phyloP scores from a whole-genome alignment of 1,140 invertebrate species.

The Philopotamus ludificatus region DNA sequence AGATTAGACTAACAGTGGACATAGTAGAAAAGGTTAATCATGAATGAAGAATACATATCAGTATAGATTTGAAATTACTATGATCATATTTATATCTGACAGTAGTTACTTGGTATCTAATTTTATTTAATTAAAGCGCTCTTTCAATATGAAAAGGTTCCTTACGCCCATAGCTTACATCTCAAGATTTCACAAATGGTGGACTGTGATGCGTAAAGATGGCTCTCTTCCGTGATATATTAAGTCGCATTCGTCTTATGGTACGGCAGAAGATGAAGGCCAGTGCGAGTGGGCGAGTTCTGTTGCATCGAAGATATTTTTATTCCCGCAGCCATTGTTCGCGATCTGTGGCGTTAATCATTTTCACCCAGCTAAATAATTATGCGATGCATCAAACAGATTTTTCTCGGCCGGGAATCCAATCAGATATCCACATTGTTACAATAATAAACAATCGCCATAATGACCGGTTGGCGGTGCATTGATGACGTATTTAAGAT shows the following conservation, averaged over 20 bases:
- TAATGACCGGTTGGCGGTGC: slow-evolving; percentile 22
- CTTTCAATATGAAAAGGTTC: no score
- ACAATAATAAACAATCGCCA: slow-evolving; percentile 32
- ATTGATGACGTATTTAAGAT: background rate
- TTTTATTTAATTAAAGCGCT: no score
- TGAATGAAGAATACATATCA: no score
- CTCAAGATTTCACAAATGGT: no score
- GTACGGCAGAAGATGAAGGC: slow-evolving; percentile 1
- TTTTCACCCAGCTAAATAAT: slow-evolving; percentile 37
- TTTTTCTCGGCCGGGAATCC: slow-evolving; percentile 18
- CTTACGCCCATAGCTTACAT: no score
- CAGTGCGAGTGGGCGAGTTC: background rate
- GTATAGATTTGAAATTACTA: no score
- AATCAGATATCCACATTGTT: slow-evolving; percentile 28
- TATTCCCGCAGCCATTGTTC: slow-evolving; percentile 34
- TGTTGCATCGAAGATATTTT: background rate
- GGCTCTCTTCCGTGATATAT: slow-evolving; percentile 21
- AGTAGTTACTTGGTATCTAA: no score
- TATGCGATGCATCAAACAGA: slow-evolving; percentile 27
- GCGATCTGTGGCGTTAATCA: slow-evolving; percentile 34
- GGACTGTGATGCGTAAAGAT: background rate
- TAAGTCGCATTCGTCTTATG: slow-evolving; percentile 32
- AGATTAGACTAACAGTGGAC: no score
- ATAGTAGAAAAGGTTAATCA: no score
- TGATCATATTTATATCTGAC: no score